Percentiles rank a stretch among this genome's conserved stretches.
Conservation (phyloP, 2,113 vertebrate species). For the Ailurus styani region DNA sequence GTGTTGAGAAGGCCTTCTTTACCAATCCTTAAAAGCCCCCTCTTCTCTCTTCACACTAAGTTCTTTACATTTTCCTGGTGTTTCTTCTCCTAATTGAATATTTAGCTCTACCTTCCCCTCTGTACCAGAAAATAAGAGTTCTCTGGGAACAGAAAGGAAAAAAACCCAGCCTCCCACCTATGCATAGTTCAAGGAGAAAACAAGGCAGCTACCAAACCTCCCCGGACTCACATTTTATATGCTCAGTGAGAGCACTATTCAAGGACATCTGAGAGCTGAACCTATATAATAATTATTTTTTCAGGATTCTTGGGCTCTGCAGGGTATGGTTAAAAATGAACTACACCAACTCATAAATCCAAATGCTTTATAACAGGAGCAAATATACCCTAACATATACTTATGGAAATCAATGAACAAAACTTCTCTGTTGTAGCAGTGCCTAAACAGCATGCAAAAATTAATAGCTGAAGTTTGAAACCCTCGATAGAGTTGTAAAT, state of each 20-base stretch:
- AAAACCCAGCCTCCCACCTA: background rate
- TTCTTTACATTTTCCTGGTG: background rate
- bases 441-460: background rate
- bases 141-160: background rate
- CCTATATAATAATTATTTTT: background rate
- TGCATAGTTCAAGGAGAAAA: background rate
- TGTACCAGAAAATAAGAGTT: background rate
- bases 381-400: background rate
- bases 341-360: background rate
- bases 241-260: background rate
- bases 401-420: conserved; percentile 33
- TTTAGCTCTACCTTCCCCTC: background rate
- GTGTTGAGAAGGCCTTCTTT: background rate
- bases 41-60: background rate
- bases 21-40: background rate
- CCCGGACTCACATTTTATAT: background rate
- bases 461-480: background rate
- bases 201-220: background rate
- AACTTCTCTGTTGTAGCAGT: background rate
- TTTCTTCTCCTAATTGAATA: background rate
- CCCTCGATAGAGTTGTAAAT: background rate
- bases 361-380: conserved; percentile 23
- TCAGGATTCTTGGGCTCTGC: background rate
- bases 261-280: background rate
- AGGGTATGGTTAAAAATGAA: background rate